Percentiles rank a stretch among this genome's conserved stretches.
Conservation (phyloP, 2,113 vertebrate genomes). For the Peromyscus leucopus region DNA sequence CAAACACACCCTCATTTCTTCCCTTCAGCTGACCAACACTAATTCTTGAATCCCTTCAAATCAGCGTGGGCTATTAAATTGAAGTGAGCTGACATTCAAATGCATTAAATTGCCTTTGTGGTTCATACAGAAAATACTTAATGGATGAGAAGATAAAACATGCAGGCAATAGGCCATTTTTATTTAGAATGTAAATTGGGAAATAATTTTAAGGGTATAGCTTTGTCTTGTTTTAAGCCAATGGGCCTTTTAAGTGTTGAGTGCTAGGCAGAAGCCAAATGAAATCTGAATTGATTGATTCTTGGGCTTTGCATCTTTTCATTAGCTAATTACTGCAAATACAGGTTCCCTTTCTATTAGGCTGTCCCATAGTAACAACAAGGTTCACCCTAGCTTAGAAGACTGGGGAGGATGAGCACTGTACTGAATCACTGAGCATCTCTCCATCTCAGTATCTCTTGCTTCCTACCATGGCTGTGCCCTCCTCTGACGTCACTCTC, state of each 20-base stretch:
- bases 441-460: background rate
- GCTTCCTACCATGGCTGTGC: background rate
- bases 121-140: background rate
- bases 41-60: background rate
- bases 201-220: background rate
- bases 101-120: background rate
- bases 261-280: background rate
- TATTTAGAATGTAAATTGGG: background rate
- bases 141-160: background rate
- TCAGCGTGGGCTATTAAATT: background rate
- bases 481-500: background rate
- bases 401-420: background rate
- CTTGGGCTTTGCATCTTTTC: background rate
- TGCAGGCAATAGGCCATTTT: background rate
- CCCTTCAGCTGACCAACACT: background rate
- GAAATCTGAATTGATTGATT: background rate
- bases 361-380: background rate
- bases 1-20: background rate
- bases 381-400: background rate
- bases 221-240: background rate
- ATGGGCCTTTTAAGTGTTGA: background rate
- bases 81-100: background rate
- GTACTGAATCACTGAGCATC: background rate
- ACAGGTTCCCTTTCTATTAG: background rate
- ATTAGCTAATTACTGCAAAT: no score